phyloP scores from a whole-genome alignment of 2,888 invertebrate genomes.

The Torymus auratus region DNA sequence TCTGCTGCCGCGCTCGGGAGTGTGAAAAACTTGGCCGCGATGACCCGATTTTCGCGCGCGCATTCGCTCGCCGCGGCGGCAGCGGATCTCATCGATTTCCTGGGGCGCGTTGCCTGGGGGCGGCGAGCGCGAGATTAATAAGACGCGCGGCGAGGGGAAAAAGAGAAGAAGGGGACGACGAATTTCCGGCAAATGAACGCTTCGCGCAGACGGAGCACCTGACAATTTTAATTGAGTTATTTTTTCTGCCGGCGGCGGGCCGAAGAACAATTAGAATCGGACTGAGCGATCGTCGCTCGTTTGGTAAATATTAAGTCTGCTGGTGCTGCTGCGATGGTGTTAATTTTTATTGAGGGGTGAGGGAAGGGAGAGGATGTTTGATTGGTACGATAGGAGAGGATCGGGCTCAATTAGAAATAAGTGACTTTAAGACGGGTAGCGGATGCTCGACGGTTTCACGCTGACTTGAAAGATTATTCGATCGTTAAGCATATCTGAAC shows the following conservation, averaged over 20 bases:
- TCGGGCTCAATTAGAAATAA: not conserved
- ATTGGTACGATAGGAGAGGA: too few species aligned
- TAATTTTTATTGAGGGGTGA: too few species aligned
- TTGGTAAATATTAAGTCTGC: not conserved
- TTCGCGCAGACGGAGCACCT: not conserved
- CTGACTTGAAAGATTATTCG: too few species aligned
- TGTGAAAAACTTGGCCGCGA: constrained; percentile 19
- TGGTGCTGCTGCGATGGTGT: too few species aligned
- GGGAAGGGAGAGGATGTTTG: too few species aligned
- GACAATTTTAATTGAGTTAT: constrained; percentile 39
- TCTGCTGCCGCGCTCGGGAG: not conserved
- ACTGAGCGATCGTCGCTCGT: not conserved
- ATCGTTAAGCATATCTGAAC: too few species aligned
- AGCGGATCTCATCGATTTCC: constrained; percentile 32
- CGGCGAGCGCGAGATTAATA: constrained; percentile 32
- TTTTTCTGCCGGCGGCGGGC: not conserved
- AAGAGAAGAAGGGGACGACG: constrained; percentile 5
- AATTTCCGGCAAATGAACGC: constrained; percentile 6
- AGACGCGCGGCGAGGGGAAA: not conserved
- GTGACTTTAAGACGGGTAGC: too few species aligned
- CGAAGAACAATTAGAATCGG: constrained; percentile 5
- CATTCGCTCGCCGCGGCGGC: not conserved
- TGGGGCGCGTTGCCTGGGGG: not conserved
- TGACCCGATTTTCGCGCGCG: constrained; percentile 31
- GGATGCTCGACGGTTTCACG: too few species aligned